phyloP scores from a whole-genome alignment of 2,113 vertebrate species.

The Charadrius vociferus region DNA sequence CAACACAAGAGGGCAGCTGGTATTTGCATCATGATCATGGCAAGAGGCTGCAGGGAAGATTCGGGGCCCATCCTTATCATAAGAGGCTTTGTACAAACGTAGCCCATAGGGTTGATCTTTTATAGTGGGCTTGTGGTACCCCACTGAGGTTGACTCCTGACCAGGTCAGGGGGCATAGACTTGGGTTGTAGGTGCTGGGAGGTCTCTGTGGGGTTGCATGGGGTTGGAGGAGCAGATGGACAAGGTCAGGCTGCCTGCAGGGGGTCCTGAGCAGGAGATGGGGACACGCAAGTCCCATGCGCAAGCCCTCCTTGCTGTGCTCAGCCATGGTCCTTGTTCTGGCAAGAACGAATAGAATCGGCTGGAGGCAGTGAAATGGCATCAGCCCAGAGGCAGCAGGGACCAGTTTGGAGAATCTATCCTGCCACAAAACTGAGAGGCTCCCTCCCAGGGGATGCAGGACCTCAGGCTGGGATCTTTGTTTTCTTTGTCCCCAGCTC shows the following conservation, averaged over 20 bases:
- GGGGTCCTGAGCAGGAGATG: background rate
- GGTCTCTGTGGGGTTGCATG: background rate
- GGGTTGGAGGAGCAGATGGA: background rate
- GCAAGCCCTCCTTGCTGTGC: fast-evolving
- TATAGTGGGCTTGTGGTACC: background rate
- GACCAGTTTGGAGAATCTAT: background rate
- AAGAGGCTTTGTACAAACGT: background rate
- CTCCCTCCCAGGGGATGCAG: background rate
- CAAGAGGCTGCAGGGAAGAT: background rate
- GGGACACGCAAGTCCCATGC: background rate
- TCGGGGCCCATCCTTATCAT: background rate
- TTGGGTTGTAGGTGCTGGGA: background rate
- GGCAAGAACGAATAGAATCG: fast-evolving
- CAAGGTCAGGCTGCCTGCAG: background rate
- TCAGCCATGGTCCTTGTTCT: fast-evolving
- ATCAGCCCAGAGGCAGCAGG: background rate
- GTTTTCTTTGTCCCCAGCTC: background rate
- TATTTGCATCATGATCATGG: background rate
- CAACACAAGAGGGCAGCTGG: background rate
- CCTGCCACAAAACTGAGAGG: background rate
- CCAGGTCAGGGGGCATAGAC: too few species aligned
- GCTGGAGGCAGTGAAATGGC: background rate
- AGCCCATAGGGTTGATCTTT: background rate
- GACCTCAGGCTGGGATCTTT: background rate
- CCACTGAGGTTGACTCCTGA: background rate